A percentile compares a stretch with the other conserved stretches of the same genome.
These are phyloP conservation scores for Chrysaora quinquecirrha DNA, from an alignment of 30 jellyfish, hydroid and myxozoan genomes.

Conservation along the genomic window DNA sequence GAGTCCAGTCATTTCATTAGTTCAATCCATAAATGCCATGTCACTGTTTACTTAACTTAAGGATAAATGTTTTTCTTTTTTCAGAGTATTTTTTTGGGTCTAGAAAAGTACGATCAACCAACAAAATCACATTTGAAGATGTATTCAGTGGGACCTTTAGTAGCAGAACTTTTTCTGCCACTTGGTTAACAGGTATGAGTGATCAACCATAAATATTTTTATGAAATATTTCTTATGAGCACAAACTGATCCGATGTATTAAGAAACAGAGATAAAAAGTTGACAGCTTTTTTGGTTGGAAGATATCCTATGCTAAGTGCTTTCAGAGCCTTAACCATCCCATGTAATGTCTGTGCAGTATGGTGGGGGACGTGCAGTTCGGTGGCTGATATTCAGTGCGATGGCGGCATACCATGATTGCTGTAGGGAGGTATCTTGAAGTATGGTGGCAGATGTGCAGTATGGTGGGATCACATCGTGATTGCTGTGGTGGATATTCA, in stretches of 20 bases:
- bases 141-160: constrained; percentile 27
- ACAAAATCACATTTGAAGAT: constrained; percentile 52
- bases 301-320: not conserved
- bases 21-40: no score
- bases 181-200: constrained; percentile 50
- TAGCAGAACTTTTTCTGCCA: constrained; percentile 10
- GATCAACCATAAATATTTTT: no score
- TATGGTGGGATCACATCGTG: no score
- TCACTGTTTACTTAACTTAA: no score
- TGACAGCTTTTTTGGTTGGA: not conserved
- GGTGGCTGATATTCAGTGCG: no score
- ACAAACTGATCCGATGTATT: not conserved
- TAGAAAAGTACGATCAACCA: constrained; percentile 42
- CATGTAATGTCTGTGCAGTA: not conserved
- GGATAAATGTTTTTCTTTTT: no score
- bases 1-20: no score
- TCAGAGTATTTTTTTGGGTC: constrained; percentile 47
- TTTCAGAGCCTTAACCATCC: not conserved
- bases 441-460: no score
- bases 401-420: no score
- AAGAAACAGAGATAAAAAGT: not conserved
- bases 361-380: no score
- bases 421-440: no score
- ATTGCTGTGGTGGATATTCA: no score
- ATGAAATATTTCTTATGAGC: not conserved